Evolutionary conservation across 2,888 invertebrate genomes (phyloP).

Genomic region (Acutogordius australiensis): DNA sequence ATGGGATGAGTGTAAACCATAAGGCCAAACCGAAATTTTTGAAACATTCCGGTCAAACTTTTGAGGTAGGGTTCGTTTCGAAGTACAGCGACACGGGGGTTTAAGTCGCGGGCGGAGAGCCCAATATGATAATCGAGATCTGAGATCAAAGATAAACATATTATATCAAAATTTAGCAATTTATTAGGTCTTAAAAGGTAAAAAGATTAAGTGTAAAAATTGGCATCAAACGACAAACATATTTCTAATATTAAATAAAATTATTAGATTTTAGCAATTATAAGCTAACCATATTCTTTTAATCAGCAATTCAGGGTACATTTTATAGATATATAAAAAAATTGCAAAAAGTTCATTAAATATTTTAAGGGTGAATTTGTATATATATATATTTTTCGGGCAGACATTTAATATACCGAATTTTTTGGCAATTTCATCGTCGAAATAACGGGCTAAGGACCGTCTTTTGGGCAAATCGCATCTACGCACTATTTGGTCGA

Average conservation of each 20-base stretch:
- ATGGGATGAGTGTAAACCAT: background rate
- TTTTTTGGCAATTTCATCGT: conserved; percentile 21
- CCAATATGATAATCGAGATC: conserved; percentile 23
- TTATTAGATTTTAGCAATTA: too few relatives aligned
- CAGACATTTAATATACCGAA: conserved; percentile 19
- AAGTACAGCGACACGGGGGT: background rate
- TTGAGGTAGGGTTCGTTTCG: background rate
- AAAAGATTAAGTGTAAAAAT: too few relatives aligned
- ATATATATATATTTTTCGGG: too few relatives aligned
- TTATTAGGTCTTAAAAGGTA: too few relatives aligned
- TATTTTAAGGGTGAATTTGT: too few relatives aligned
- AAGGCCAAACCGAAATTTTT: background rate
- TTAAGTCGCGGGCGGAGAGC: conserved; percentile 16
- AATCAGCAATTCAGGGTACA: too few relatives aligned
- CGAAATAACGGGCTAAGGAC: conserved; percentile 22
- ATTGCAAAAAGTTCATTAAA: too few relatives aligned
- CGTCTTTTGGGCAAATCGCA: conserved; percentile 22
- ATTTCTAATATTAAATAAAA: too few relatives aligned
- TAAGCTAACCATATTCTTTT: too few relatives aligned
- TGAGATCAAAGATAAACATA: conserved; percentile 13
- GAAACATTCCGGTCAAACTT: background rate
- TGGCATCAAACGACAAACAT: too few relatives aligned
- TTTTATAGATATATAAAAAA: too few relatives aligned
- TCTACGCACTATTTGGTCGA: conserved; percentile 23
- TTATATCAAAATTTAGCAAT: background rate